Conservation (phyloP, 1,140 invertebrate genomes). For the Drosophila sp. region DNA sequence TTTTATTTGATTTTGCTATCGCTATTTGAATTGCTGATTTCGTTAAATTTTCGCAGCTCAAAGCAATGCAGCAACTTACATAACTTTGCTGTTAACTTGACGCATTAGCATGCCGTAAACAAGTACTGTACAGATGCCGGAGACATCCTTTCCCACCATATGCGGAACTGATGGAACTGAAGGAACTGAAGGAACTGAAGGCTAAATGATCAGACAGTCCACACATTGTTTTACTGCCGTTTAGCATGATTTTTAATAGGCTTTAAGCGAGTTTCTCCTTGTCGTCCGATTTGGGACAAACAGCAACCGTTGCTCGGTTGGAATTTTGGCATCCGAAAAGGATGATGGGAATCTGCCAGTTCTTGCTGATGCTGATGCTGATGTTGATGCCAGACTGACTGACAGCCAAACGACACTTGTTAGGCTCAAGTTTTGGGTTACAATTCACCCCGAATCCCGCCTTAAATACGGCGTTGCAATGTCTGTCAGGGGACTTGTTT, state of each 20-base stretch:
- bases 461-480: slow-evolving; percentile 66
- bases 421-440: slow-evolving; percentile 67
- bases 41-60: slow-evolving; percentile 54
- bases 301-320: slow-evolving; percentile 41
- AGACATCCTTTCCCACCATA: too few species aligned
- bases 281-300: slow-evolving; percentile 35
- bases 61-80: slow-evolving; percentile 36
- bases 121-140: slow-evolving; percentile 23
- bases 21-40: slow-evolving; percentile 39
- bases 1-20: slow-evolving; percentile 54
- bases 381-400: slow-evolving; percentile 37
- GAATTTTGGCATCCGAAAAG: slow-evolving; percentile 40
- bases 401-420: slow-evolving; percentile 76
- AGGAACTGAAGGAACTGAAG: too few species aligned
- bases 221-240: slow-evolving; percentile 78
- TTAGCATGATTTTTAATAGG: slow-evolving; percentile 81
- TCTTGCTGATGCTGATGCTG: too few species aligned
- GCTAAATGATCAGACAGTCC: slow-evolving; percentile 19
- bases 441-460: slow-evolving; percentile 5
- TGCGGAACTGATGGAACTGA: neutral
- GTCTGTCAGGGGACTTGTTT: slow-evolving; percentile 75
- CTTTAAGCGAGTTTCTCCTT: slow-evolving; percentile 47
- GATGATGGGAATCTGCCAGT: slow-evolving; percentile 20
- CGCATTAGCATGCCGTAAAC: slow-evolving; percentile 58
- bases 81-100: slow-evolving; percentile 58